These are phyloP conservation scores for Polypedilum vanderplanki DNA, from an alignment of 1,140 invertebrate species.

Conservation along the genomic window DNA sequence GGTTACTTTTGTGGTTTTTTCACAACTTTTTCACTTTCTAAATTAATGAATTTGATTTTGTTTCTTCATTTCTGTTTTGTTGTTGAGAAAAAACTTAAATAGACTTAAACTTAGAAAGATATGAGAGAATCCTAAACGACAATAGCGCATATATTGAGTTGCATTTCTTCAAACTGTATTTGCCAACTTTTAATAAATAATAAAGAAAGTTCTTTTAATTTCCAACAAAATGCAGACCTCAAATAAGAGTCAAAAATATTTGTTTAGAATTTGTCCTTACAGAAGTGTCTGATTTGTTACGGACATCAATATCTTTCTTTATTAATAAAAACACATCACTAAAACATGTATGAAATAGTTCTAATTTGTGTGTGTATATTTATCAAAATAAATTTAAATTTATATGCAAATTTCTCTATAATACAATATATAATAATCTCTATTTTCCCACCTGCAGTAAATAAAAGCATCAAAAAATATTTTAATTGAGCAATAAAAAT, in stretches of 20 bases:
- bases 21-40: not conserved
- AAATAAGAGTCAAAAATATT: not conserved
- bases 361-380: conserved; percentile 27
- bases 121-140: too few relatives aligned
- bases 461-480: not conserved
- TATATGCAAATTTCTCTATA: conserved; percentile 22
- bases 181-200: too few relatives aligned
- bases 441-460: not conserved
- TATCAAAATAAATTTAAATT: not conserved
- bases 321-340: too few relatives aligned
- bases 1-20: not conserved
- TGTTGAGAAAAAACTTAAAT: too few relatives aligned
- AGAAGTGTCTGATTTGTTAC: conserved; percentile 10
- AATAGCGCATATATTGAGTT: too few relatives aligned
- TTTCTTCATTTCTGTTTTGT: too few relatives aligned
- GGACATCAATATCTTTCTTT: not conserved
- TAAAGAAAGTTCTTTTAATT: too few relatives aligned
- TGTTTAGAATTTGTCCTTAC: not conserved
- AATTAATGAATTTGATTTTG: too few relatives aligned
- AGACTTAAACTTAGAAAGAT: too few relatives aligned
- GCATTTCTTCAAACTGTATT: too few relatives aligned
- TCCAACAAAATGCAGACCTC: too few relatives aligned
- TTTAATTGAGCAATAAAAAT: conserved; percentile 23
- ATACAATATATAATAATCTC: too few relatives aligned
- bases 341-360: not conserved